A percentile compares a stretch with the other conserved stretches of the same genome.
Conservation (phyloP, 2,797 vertebrate species). For the Eulemur rubriventer region DNA sequence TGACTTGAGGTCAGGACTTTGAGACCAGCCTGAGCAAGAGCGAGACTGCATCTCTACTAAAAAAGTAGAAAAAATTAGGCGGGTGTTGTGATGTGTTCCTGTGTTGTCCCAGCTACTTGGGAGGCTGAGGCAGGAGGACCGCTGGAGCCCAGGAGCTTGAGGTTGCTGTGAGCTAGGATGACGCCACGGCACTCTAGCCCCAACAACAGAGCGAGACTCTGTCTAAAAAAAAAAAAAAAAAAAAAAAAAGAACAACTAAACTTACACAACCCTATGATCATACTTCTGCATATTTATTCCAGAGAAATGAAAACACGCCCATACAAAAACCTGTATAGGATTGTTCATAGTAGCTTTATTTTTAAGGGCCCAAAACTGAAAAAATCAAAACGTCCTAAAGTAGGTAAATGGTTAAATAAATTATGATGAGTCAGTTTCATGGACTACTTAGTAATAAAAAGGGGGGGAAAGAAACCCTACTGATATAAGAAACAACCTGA, state of each 20-base stretch:
- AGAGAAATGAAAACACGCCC: background rate
- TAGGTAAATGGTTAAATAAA: background rate
- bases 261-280: background rate
- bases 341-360: background rate
- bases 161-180: no score
- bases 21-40: no score
- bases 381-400: background rate
- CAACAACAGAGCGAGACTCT: no score
- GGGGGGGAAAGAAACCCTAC: background rate
- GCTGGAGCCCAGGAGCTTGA: no score
- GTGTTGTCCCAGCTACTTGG: no score
- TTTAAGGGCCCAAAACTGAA: background rate
- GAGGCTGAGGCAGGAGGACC: no score
- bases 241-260: background rate
- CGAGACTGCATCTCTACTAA: no score
- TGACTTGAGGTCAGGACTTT: no score
- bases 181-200: no score
- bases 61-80: no score
- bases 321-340: background rate
- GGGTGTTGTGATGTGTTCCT: no score
- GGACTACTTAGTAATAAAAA: background rate
- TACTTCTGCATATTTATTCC: background rate
- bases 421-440: background rate
- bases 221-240: no score
- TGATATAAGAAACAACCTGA: background rate